Evolutionary conservation across 2,888 invertebrate genomes (phyloP).

Genomic region (Athetis lepigone): DNA sequence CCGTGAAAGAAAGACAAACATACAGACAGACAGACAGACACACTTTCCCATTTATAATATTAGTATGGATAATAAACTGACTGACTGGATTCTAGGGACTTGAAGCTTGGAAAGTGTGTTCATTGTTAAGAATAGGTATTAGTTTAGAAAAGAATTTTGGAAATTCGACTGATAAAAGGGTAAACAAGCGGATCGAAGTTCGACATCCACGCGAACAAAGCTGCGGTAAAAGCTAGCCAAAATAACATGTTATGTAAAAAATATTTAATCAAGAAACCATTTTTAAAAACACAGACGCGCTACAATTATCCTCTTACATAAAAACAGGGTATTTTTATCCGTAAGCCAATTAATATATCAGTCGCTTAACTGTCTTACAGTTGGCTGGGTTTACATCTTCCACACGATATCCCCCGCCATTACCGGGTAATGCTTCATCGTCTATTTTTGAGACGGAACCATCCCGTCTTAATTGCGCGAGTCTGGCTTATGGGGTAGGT

Average conservation of each 20-base stretch:
- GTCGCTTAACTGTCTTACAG: conserved; percentile 57
- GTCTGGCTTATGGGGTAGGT: conserved; percentile 19
- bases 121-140: too few species aligned
- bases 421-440: conserved; percentile 51
- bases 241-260: conserved; percentile 6
- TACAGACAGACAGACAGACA: too few species aligned
- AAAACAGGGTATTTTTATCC: conserved; percentile 56
- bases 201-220: too few species aligned
- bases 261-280: conserved; percentile 11
- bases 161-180: too few species aligned
- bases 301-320: conserved; percentile 44
- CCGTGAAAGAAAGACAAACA: too few species aligned
- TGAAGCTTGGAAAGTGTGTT: too few species aligned
- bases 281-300: conserved; percentile 17
- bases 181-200: too few species aligned
- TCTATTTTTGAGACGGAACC: conserved; percentile 48
- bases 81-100: too few species aligned
- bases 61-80: too few species aligned
- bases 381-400: conserved; percentile 58
- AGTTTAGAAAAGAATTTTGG: too few species aligned
- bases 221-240: too few species aligned
- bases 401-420: conserved; percentile 58
- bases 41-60: too few species aligned
- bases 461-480: conserved; percentile 38
- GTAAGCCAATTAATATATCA: conserved; percentile 62